These are phyloP conservation scores for Macrotus californicus DNA, from an alignment of 2,113 vertebrate genomes.

Conservation along the genomic window DNA sequence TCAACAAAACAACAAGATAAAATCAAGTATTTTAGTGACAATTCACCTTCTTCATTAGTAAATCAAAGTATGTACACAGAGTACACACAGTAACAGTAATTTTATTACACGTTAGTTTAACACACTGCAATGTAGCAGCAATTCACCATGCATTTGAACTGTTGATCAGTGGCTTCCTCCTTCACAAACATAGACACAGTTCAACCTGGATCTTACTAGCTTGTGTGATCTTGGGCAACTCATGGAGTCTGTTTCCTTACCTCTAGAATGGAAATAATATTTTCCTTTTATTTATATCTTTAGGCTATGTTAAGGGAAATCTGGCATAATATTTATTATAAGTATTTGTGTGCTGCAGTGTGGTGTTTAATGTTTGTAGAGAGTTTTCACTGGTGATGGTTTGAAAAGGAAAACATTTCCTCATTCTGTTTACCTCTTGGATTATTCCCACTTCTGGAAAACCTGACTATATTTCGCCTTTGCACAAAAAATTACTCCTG, in stretches of 20 bases:
- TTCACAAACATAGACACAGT: background rate
- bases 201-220: background rate
- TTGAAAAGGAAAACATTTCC: background rate
- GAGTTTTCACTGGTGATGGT: background rate
- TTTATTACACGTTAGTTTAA: background rate
- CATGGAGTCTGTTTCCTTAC: background rate
- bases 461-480: background rate
- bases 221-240: background rate
- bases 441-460: background rate
- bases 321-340: background rate
- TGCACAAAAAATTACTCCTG: background rate
- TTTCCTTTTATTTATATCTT: background rate
- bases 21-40: background rate
- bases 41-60: background rate
- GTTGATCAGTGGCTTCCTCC: background rate
- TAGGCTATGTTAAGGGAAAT: background rate
- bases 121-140: background rate
- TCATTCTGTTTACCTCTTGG: slow-evolving; percentile 5
- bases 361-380: background rate
- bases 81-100: background rate
- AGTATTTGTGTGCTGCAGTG: background rate
- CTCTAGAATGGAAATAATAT: background rate
- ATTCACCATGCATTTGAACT: background rate
- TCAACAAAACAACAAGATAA: background rate
- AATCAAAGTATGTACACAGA: background rate